Base-by-base conservation (phyloP, 2,888 invertebrate species). In the Drosophila maculinotata region DNA sequence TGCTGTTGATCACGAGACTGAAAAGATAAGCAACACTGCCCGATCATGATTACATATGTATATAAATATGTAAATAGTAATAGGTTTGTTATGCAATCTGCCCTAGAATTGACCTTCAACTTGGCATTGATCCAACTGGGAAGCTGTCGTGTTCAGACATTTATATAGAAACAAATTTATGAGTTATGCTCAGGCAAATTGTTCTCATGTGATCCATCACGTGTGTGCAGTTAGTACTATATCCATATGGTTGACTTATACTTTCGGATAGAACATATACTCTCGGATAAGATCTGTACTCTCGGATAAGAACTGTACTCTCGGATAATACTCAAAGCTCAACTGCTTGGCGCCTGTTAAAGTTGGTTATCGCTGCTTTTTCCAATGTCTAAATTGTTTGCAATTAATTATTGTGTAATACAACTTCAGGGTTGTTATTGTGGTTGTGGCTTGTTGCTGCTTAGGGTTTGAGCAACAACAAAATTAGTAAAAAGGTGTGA, bases 81-180 rank as follows among this genome's bases (percentile, higher is more conserved):
- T 36, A 38, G 9, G 17, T 33, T 10, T 42, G 28, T 54, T 69
- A 25, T 69, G 33, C 44, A 12, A 39, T 7, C 36, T 72, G 44
- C 15, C 72, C 58, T 56, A 52, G 35, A 59, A 48, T 17, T 59
- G 52, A 64, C 72, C 66, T 76, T 70, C 36, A 64, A 25, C 44
- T 28, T 75, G 69, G 38, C 54, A 53, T 14, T 23, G 10, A 10
- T 33, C 44, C 31, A 48, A 47, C 26, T 15, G 44, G n/a, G 14
- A 42, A 52, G 14, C 42, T 38, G 17, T 60, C 39, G 49, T 63
- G 70, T 62, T 54, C 26, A 53, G 36, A 52, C 15, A 38, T 28
- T 8, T 44, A 25, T 42, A 20, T 51, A 9, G 33, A 33, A 15
- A 20, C 2, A 20, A 4, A 20, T 20, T 20, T 20, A 20, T 20